Base-by-base conservation (phyloP, 2,113 vertebrate species). In the Dissostichus mawsoni region DNA sequence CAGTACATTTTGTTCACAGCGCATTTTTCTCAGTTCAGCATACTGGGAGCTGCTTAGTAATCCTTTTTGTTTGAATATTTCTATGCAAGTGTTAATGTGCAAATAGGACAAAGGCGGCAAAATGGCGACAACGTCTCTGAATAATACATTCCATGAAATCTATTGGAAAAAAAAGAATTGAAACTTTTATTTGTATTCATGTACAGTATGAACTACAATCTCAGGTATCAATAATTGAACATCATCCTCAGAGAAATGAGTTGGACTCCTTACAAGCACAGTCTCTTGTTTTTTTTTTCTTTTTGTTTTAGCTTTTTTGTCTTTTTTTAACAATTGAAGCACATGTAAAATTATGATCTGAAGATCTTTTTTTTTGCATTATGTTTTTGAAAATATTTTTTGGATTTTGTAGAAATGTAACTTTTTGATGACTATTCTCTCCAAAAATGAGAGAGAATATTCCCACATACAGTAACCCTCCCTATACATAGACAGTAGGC, bases 181-280 rank as follows among this genome's bases (percentile, higher is more conserved):
- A 90, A 92, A 90, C 93, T 94, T 95, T 95, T 95, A 94, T 94
- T 94, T 92, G 92, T 93, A 93, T 94, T 95, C 93, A 93, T 95
- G 91, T 94, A 94, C 91, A 92, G 92, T 94, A 94, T 93, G 95
- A 95, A 95, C 94, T 95, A 95, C 95, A 95, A 94, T 94, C 94
- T 94, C 93, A 92, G 86, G 91, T 94, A 94, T 95, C 93, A 95
- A 94, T 94, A 92, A 90, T 84, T 93, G 90, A 89, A 91, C 89
- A 85, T 91, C 89, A 87, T 88, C 92, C 89, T 88, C 86, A 89
- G 89, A 92, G 87, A 92, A 92, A 90, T 92, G 83, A 84, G 69
- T 89, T 91, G 86, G 80, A 91, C 86, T 92, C 81, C 87, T 82
- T 86, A 93, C 91, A 93, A 94, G 92, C 91, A 93, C 89, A 87